Percentiles rank a stretch among this genome's conserved stretches.
These are phyloP conservation scores for Aphelinus atriplicis DNA, from an alignment of 1,140 invertebrate species.

Conservation along the genomic window DNA sequence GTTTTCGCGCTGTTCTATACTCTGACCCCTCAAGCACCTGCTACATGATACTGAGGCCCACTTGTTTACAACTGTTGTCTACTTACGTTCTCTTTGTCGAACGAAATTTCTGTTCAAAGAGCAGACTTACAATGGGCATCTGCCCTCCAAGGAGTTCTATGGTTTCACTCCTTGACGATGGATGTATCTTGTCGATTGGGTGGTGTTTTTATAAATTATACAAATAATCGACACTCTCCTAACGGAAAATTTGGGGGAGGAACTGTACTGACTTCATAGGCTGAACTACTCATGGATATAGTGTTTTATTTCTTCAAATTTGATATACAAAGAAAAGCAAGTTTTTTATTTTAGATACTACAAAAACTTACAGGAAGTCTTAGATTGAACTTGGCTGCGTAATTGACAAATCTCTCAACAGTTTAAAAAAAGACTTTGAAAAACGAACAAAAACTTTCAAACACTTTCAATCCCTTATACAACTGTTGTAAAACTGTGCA, in stretches of 20 bases:
- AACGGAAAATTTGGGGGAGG: slow-evolving; percentile 51
- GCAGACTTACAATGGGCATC: slow-evolving; percentile 42
- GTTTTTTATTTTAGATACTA: slow-evolving; percentile 37
- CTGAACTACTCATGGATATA: slow-evolving; percentile 39
- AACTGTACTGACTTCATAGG: slow-evolving; percentile 47
- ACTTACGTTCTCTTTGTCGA: slow-evolving; percentile 58
- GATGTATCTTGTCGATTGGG: slow-evolving; percentile 50
- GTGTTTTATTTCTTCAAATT: slow-evolving; percentile 37
- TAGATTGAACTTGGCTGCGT: slow-evolving; percentile 25
- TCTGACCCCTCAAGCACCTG: slow-evolving; percentile 71
- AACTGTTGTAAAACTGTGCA: slow-evolving; percentile 37
- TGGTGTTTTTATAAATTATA: slow-evolving; percentile 55
- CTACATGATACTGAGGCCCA: slow-evolving; percentile 52
- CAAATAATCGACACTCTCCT: slow-evolving; percentile 50
- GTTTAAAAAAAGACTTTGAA: slow-evolving; percentile 33
- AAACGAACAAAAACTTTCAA: slow-evolving; percentile 14
- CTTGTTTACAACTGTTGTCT: slow-evolving; percentile 54
- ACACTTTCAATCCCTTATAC: slow-evolving; percentile 28
- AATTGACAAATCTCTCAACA: slow-evolving; percentile 29
- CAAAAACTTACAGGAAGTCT: slow-evolving; percentile 29
- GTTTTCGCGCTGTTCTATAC: slow-evolving; percentile 78
- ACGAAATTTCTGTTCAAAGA: slow-evolving; percentile 56
- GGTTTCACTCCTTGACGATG: slow-evolving; percentile 58
- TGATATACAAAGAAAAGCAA: slow-evolving; percentile 28
- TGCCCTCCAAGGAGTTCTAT: slow-evolving; percentile 49